Base-by-base conservation (phyloP, 2,888 invertebrate species). In the Muscina levida region DNA sequence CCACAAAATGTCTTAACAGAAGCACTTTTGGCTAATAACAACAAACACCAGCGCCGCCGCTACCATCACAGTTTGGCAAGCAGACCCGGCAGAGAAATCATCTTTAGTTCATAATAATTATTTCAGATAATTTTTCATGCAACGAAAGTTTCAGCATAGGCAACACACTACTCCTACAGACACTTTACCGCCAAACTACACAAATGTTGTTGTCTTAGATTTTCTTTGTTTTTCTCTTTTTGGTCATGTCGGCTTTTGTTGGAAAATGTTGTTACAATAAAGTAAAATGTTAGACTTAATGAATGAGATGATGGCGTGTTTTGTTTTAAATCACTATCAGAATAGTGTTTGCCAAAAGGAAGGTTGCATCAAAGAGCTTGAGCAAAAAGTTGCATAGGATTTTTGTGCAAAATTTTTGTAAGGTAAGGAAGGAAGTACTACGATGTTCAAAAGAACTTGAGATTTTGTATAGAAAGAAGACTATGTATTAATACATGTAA, bases 281-380 rank as follows among this genome's bases (percentile, higher is more conserved):
- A 74, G 46, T 59, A 51, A 80, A 77, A 80, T 71, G 77, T 73
- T 76, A 62, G 71, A 74, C 73, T 59, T 77, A 80, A 80, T 77
- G 80, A 80, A 80, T 77, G 80, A 80, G 71, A 71, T 73, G 77
- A 77, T 77, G 71, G 80, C 77, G 80, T 80, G 80, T 39, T 80
- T 77, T 77, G 77, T 80, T 77, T 80, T 74, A 77, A 73, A 80
- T 77, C 70, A 70, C 66, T 17, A 31, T n/a, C 37, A 59, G 26
- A 48, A 8, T 26, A 19, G 0, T 39, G 37, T 19, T 59, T 15
- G 37, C 17, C 1, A 15, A 17, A n/a, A 26, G 56, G 10, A 5
- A 8, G 6, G 17, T 2, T 51, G 17, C 31, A 31, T 5, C 31
- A 8, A 8, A 31, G 3, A 8, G 31, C 8, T 31, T 31, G 3